Base-by-base conservation (phyloP, 2,888 invertebrate species). In the Rhamnusium bicolor region DNA sequence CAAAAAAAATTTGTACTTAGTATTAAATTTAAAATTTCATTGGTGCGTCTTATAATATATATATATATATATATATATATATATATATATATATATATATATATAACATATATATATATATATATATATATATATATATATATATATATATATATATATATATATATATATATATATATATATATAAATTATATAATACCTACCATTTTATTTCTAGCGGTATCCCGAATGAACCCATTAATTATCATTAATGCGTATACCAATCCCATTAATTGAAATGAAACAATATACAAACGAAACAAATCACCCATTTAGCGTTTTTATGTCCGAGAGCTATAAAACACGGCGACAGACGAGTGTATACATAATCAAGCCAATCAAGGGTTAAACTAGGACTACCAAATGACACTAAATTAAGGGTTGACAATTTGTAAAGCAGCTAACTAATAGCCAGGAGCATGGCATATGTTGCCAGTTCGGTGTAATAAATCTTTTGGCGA, bases 361-460 rank as follows among this genome's bases (percentile, higher is more conserved):
- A 51, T 19, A 51, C 51, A 51, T 51, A 51, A 51, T 51, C 51
- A 51, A 40, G 12, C 53, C 27, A 56, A 67, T 67, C 56, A 18
- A 16, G 68, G 49, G 49, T 63, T 61, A 47, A 58, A 53, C 58
- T 47, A 49, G 54, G 67, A 47, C 67, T 60, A 32, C 58, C 68
- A 46, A 74, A 77, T 73, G 75, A 74, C 77, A 75, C 74, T 75
- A 75, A 77, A 78, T 76, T 76, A 79, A 75, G 79, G 79, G 79
- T 77, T 79, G 79, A 79, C 79, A 79, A 79, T 79, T 79, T 79
- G 79, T 79, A 73, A 77, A 77, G 60, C 63, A 76, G 68, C 71
- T 69, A 72, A 73, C 75, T 72, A 75, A 72, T 75, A 74, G 74
- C 66, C 66, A 73, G 72, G 69, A 70, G 72, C 70, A 71, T 71